Percentiles rank a stretch among this genome's conserved stretches.
phyloP scores from a whole-genome alignment of 2,797 vertebrate species.

The Mormyrops attenuatus region DNA sequence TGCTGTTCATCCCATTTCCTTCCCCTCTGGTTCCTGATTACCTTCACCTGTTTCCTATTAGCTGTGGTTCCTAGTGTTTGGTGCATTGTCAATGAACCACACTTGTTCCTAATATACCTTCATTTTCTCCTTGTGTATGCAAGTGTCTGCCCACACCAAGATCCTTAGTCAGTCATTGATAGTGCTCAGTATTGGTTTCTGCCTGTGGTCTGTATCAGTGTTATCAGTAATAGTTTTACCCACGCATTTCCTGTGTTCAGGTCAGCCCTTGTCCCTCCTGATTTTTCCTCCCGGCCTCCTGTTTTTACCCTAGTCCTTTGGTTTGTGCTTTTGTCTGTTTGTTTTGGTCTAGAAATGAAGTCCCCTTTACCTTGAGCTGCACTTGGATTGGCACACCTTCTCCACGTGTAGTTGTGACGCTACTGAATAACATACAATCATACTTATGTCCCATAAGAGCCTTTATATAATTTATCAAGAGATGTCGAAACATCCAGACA shows the following conservation, averaged over 20 bases:
- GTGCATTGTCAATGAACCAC: neutral
- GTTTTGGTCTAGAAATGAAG: neutral
- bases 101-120: neutral
- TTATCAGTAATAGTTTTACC: neutral
- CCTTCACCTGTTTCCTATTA: neutral
- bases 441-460: neutral
- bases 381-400: neutral
- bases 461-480: neutral
- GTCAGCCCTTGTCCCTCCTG: neutral
- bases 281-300: neutral
- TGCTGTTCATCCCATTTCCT: neutral
- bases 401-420: neutral
- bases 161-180: neutral
- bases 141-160: neutral
- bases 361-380: neutral
- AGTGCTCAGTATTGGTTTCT: neutral
- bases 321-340: neutral
- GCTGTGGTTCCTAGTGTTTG: neutral
- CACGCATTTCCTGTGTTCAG: neutral
- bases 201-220: neutral
- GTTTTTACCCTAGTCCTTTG: neutral
- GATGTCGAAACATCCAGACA: neutral
- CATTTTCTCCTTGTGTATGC: neutral
- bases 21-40: neutral
- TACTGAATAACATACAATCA: neutral